Base-by-base conservation (phyloP, 2,113 vertebrate genomes). In the Lichenostomus cassidix region DNA sequence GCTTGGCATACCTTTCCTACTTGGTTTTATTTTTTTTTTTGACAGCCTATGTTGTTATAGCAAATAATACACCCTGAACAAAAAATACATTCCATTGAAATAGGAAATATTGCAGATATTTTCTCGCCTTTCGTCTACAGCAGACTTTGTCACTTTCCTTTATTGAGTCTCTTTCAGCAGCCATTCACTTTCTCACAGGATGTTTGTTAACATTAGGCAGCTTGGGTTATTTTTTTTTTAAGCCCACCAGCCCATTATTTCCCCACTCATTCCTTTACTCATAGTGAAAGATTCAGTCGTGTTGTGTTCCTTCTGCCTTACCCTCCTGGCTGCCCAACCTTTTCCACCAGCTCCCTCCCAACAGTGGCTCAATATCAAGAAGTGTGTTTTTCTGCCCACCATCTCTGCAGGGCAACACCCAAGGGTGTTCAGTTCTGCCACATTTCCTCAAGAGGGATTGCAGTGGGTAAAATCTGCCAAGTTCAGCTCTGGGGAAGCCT, bases 261-360 rank as follows among this genome's bases (percentile, higher is more conserved):
- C 50, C 49, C 25, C 10, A 1, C 15, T 87, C 15, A 2, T 13
- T 33, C 35, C 16, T 80, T 69, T 18, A 8, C 28, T 3, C 20
- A 25, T 7, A 31, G 33, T 5, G 1, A 46, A 73, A 71, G 46
- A 17, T 31, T 37, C 3, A 0, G 7, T 10, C 0, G 0, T 10
- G 50, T 73, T 13, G 19, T 23, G 41, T 12, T 64, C 1, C 8
- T 47, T 82, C 53, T 71, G 12, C 23, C 33, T 65, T 8, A 28
- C 35, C 24, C 28, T 44, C 12, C 24, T 1, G 1, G 11, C 28
- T 17, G 35, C 25, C 39, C 69, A 62, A 23, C 42, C 17, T 68
- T 60, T 49, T 29, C 74, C 76, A 15, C 5, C 6, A 3, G 24
- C 50, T 81, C 77, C 17, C 6, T 69, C 17, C 27, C 0, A 2